Percentiles rank a stretch among this genome's conserved stretches.
Conservation (phyloP, 2,888 invertebrate genomes). For the Philhelius pedissequus region DNA sequence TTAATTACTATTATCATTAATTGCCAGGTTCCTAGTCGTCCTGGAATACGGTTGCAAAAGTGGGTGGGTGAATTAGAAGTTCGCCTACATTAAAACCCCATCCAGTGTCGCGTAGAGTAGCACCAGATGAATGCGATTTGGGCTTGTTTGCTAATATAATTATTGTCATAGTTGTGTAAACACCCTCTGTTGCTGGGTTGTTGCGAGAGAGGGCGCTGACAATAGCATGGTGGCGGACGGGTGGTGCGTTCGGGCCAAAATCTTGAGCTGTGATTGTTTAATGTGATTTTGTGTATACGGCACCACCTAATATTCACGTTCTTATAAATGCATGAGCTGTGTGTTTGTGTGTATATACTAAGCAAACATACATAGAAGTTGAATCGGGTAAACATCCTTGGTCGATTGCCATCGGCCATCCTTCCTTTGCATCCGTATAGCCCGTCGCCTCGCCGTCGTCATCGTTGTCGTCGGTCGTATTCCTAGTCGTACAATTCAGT, state of each 20-base stretch:
- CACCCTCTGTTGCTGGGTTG: constrained; percentile 51
- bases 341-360: not conserved
- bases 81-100: constrained; percentile 11
- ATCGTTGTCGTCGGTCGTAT: not conserved
- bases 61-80: not conserved
- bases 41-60: not conserved
- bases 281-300: constrained; percentile 64
- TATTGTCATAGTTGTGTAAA: constrained; percentile 70
- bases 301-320: constrained; percentile 30
- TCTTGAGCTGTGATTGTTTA: constrained; percentile 68
- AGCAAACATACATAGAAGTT: constrained; percentile 30
- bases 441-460: not conserved
- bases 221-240: too few species aligned
- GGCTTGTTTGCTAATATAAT: constrained; percentile 71
- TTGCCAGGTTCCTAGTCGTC: constrained; percentile 57
- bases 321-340: constrained; percentile 20
- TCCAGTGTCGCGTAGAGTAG: too few species aligned
- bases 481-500: not conserved
- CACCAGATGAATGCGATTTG: constrained; percentile 63
- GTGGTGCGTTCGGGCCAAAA: constrained; percentile 25
- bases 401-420: constrained; percentile 63
- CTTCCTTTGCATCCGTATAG: constrained; percentile 21
- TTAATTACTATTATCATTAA: constrained; percentile 72
- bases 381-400: constrained; percentile 63
- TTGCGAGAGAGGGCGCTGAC: constrained; percentile 44